These are phyloP conservation scores for Lophura nycthemera DNA, from an alignment of 2,113 vertebrate genomes.

Conservation along the genomic window DNA sequence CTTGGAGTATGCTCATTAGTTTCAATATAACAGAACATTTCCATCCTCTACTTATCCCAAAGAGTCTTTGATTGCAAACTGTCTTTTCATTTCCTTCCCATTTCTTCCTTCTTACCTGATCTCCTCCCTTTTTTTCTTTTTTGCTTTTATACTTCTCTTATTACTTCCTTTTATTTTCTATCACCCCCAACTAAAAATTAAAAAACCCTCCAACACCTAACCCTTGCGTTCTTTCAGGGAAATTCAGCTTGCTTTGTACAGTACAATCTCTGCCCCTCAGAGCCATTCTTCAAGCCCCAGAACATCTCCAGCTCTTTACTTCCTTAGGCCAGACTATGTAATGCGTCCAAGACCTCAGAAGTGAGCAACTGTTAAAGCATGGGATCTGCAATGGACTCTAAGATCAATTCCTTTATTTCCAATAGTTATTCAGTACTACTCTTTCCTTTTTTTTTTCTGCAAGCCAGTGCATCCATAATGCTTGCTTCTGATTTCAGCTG, in stretches of 20 bases:
- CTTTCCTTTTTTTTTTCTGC: background rate
- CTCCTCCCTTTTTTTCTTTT: background rate
- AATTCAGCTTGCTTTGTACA: background rate
- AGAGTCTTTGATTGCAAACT: constrained; percentile 1
- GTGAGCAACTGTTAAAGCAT: background rate
- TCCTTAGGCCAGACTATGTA: background rate
- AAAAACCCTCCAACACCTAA: background rate
- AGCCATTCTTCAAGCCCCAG: background rate
- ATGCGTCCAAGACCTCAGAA: background rate
- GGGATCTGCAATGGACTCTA: background rate
- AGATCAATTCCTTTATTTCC: background rate
- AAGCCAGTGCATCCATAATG: background rate
- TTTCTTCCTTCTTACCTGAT: background rate
- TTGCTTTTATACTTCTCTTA: background rate
- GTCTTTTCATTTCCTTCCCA: background rate
- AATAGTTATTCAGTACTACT: background rate
- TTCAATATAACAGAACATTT: background rate
- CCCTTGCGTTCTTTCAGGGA: background rate
- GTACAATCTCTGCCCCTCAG: background rate
- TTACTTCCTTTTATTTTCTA: background rate
- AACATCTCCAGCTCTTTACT: background rate
- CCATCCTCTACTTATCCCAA: background rate
- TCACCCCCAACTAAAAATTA: background rate
- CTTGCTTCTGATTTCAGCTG: background rate
- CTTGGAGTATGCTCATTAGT: background rate